phyloP scores from a whole-genome alignment of 1,140 invertebrate genomes.

The Eueides isabella region DNA sequence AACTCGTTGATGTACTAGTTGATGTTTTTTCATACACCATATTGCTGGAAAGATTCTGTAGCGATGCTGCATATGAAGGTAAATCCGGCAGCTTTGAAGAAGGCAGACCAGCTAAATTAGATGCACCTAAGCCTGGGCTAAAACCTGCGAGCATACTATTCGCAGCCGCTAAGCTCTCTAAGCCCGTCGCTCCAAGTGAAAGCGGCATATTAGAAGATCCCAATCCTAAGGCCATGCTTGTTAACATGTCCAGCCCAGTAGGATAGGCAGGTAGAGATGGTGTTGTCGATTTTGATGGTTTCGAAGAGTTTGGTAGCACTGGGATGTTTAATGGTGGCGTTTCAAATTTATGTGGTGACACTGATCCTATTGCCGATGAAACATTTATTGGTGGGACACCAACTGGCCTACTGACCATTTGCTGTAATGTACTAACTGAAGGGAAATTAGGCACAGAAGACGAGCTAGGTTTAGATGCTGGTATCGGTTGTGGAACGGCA shows the following conservation, averaged over 20 bases:
- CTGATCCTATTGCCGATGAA: constrained; percentile 71
- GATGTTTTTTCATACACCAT: constrained; percentile 74
- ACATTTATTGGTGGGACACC: constrained; percentile 78
- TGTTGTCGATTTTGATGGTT: constrained; percentile 72
- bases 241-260: constrained; percentile 79
- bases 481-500: constrained; percentile 82
- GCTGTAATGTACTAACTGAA: constrained; percentile 78
- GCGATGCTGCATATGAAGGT: constrained; percentile 73
- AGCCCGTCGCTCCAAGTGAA: constrained; percentile 61
- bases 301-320: constrained; percentile 69
- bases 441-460: constrained; percentile 75
- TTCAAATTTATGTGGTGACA: constrained; percentile 79
- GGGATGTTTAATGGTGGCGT: constrained; percentile 77
- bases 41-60: constrained; percentile 67
- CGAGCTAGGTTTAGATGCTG: constrained; percentile 72
- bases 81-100: constrained; percentile 74
- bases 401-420: constrained; percentile 78
- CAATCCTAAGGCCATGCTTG: constrained; percentile 78
- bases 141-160: constrained; percentile 77
- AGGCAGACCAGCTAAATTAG: constrained; percentile 71
- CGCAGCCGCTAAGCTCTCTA: constrained; percentile 75
- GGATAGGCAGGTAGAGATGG: constrained; percentile 65
- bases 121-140: constrained; percentile 64
- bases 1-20: constrained; percentile 62
- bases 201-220: constrained; percentile 70